Evolutionary conservation across 2,888 invertebrate genomes (phyloP).

Genomic region (Mimas tiliae): DNA sequence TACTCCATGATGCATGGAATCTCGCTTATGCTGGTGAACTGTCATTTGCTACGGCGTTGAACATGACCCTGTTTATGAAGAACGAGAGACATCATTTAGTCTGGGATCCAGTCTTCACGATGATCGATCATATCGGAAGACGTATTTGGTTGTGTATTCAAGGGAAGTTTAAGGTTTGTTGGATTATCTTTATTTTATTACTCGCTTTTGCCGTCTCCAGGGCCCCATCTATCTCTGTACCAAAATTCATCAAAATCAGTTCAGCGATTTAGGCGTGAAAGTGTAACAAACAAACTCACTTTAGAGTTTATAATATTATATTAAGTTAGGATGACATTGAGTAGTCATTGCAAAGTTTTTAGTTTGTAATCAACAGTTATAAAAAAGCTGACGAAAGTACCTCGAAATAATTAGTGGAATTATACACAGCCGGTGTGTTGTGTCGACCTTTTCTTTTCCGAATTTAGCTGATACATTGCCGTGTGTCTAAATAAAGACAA

Average conservation of each 20-base stretch:
- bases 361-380: background rate
- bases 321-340: background rate
- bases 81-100: constrained; percentile 90
- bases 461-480: no score
- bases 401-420: no score
- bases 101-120: constrained; percentile 93
- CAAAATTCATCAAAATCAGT: no score
- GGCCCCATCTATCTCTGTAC: no score
- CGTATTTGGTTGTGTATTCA: constrained; percentile 87
- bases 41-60: constrained; percentile 89
- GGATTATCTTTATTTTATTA: constrained; percentile 2
- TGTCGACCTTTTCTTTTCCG: no score
- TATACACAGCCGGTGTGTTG: no score
- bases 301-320: no score
- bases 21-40: constrained; percentile 91
- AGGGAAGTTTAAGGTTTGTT: constrained; percentile 88
- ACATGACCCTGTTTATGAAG: constrained; percentile 91
- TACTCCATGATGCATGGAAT: constrained; percentile 92
- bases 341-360: background rate
- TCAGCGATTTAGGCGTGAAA: no score
- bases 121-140: constrained; percentile 91
- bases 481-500: no score
- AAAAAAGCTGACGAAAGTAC: no score
- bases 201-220: no score
- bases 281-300: no score